These are phyloP conservation scores for Lepidochrysops patricia DNA, from an alignment of 2,888 invertebrate species.

Conservation along the genomic window DNA sequence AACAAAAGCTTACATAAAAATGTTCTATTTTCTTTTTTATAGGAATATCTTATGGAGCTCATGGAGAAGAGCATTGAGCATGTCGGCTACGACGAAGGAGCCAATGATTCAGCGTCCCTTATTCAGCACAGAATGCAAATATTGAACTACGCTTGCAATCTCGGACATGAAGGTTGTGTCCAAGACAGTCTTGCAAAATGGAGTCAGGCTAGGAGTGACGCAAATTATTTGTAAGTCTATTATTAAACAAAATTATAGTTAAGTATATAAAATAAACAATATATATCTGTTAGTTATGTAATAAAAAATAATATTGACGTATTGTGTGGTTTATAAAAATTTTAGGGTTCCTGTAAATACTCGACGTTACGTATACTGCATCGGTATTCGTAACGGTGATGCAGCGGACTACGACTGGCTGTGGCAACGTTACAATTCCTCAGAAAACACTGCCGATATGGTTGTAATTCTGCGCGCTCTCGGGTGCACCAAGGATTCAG, in stretches of 20 bases:
- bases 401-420: slow-evolving; percentile 77
- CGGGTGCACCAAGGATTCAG: slow-evolving; percentile 45
- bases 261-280: too few species aligned
- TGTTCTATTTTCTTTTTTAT: slow-evolving; percentile 16
- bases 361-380: slow-evolving; percentile 77
- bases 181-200: slow-evolving; percentile 50
- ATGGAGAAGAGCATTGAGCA: slow-evolving; percentile 58
- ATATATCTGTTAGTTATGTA: too few species aligned
- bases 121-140: slow-evolving; percentile 76
- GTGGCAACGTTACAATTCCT: slow-evolving; percentile 70
- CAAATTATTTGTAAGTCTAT: slow-evolving; percentile 37
- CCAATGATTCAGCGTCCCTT: slow-evolving; percentile 65
- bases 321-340: not conserved
- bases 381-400: slow-evolving; percentile 74
- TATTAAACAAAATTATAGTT: too few species aligned
- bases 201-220: slow-evolving; percentile 35
- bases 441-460: slow-evolving; percentile 76
- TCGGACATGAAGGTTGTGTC: slow-evolving; percentile 75
- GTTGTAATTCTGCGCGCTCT: slow-evolving; percentile 72
- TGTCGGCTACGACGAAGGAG: slow-evolving; percentile 64
- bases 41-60: slow-evolving; percentile 63
- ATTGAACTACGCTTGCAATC: slow-evolving; percentile 78
- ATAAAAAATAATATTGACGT: too few species aligned
- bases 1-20: too few species aligned
- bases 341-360: slow-evolving; percentile 74